phyloP scores from a whole-genome alignment of 1,140 invertebrate genomes.

The Bombus impatiens region DNA sequence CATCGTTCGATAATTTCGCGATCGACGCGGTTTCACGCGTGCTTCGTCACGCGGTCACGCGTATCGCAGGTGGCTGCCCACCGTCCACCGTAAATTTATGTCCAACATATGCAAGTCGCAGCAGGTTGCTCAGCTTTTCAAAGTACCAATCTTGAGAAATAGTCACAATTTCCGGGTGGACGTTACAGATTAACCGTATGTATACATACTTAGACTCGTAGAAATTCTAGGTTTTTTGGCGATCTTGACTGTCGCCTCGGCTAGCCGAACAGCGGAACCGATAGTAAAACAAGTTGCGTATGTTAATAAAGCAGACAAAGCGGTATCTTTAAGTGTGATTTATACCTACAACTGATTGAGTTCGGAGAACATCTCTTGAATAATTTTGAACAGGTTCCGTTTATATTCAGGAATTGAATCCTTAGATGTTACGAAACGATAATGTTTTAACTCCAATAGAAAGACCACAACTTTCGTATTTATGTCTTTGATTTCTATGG shows the following conservation, averaged over 20 bases:
- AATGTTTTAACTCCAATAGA: neutral
- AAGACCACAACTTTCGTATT: no score
- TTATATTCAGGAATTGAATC: neutral
- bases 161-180: slow-evolving; percentile 29
- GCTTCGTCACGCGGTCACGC: slow-evolving; percentile 53
- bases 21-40: slow-evolving; percentile 51
- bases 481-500: no score
- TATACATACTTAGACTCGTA: neutral
- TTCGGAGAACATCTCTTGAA: neutral
- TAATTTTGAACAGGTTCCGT: neutral
- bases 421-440: neutral
- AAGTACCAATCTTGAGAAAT: slow-evolving; percentile 13
- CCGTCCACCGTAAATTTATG: slow-evolving; percentile 22
- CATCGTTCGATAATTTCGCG: slow-evolving; percentile 49
- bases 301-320: neutral
- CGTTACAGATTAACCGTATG: slow-evolving; percentile 15
- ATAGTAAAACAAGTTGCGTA: neutral
- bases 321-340: neutral
- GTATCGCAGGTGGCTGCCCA: slow-evolving; percentile 48
- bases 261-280: neutral
- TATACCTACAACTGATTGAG: neutral
- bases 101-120: slow-evolving; percentile 20
- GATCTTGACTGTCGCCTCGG: neutral
- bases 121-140: slow-evolving; percentile 40
- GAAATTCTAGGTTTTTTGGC: neutral